phyloP scores from a whole-genome alignment of 2,797 vertebrate genomes.

The Sebastes vulpes region DNA sequence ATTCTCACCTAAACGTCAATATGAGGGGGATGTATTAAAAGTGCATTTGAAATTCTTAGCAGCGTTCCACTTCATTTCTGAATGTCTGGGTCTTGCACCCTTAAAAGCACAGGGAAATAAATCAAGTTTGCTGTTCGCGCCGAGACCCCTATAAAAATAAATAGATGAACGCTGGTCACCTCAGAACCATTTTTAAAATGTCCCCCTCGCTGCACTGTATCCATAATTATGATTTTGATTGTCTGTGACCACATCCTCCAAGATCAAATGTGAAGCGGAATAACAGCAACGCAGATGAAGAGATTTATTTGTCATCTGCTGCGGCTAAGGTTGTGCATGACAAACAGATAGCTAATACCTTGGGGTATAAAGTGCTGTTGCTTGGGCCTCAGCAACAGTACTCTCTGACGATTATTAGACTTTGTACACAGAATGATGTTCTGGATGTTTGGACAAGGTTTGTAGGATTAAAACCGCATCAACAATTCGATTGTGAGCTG shows the following conservation, averaged over 20 bases:
- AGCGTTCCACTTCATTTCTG: conserved; percentile 84
- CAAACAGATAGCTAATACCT: conserved; percentile 68
- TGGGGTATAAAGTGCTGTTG: conserved; percentile 26
- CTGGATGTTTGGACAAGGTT: background rate
- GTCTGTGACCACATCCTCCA: conserved; percentile 78
- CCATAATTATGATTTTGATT: conserved; percentile 86
- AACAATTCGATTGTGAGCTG: background rate
- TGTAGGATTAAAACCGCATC: background rate
- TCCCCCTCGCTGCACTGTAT: conserved; percentile 72
- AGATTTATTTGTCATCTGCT: conserved; percentile 75
- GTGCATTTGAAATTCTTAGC: conserved; percentile 90
- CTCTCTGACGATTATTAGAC: background rate
- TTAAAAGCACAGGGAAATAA: conserved; percentile 87
- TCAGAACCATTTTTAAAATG: conserved; percentile 81
- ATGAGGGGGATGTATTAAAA: conserved; percentile 88
- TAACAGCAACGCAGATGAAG: conserved; percentile 62
- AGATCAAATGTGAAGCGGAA: conserved; percentile 76
- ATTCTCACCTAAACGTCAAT: conserved; percentile 88
- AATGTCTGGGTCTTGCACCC: conserved; percentile 86
- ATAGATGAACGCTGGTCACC: conserved; percentile 86
- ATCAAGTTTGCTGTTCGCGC: conserved; percentile 83
- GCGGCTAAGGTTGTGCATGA: conserved; percentile 67
- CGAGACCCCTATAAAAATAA: conserved; percentile 86
- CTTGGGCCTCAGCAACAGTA: background rate
- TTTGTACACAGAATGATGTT: background rate